Evolutionary conservation across 1,140 invertebrate species (phyloP), one percentile per base, ranked within the genome.

Genomic region (Medauroidea extradentata): DNA sequence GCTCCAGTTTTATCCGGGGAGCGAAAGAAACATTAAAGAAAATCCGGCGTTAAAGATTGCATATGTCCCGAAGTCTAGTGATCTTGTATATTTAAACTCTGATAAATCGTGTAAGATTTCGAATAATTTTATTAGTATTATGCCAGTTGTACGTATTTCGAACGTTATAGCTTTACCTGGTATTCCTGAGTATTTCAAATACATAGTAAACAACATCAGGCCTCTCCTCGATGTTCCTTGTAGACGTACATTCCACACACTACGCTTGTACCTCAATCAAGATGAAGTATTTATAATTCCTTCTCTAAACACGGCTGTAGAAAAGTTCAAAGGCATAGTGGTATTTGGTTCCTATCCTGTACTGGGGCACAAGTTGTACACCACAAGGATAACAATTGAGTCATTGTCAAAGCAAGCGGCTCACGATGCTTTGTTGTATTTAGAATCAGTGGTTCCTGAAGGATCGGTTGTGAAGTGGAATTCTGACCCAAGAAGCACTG

Each of bases 91-190:
- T 51, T 38, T 51, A 25, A 48, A 58, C 16, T 24, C 53, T 25
- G n/a, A 9, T 34, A 4, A 11, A 34, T 34, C 29, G 4, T 7
- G 5, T 2, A 39, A 53, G 19, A 23, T 23, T 38, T 44, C 42
- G 2, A 23, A 57, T 5, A 71, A 51, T 65, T 70, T 48, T 61
- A 69, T 25, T 64, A 63, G 55, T 56, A 62, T 41, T 57, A 81
- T 88, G 75, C 89, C 88, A 13, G 80, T 87, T 56, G 81, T 92
- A 39, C 78, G 74, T 48, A 70, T 91, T 8, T 69, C 76, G 44
- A 93, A 93, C 75, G 88, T 92, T 2, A 87, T 83, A 63, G 80
- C 90, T 44, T 89, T 93, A 67, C 90, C 91, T 34, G 90, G 90
- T 9, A 83, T 91, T 44, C 89, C 89, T 11, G 71, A 78, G 57